These are phyloP conservation scores for Drosophila tsacasi DNA, from an alignment of 1,140 invertebrate species.

Conservation along the genomic window DNA sequence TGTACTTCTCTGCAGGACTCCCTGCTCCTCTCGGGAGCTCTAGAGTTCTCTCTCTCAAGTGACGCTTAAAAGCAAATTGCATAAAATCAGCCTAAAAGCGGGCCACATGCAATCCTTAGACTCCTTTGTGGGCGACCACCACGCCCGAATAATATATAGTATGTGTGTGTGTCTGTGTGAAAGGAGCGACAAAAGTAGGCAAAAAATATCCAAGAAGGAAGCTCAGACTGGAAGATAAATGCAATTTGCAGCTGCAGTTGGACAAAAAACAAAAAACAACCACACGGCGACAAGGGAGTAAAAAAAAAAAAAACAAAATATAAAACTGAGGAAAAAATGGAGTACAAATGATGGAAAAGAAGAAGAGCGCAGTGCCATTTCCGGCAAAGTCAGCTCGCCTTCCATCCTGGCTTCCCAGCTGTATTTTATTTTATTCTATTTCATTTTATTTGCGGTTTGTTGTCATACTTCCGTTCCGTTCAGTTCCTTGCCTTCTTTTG, in stretches of 20 bases:
- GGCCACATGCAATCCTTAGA: slow-evolving; percentile 42
- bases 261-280: slow-evolving; percentile 10
- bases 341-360: slow-evolving; percentile 42
- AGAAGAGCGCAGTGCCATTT: slow-evolving; percentile 60
- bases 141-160: not conserved
- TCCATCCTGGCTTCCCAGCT: slow-evolving; percentile 1
- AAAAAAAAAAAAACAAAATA: too few relatives aligned
- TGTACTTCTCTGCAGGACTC: not conserved
- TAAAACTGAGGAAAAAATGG: slow-evolving; percentile 12
- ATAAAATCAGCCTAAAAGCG: slow-evolving; percentile 65
- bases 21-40: not conserved
- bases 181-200: slow-evolving; percentile 42
- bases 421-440: not conserved
- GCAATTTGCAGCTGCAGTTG: slow-evolving; percentile 67
- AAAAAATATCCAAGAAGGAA: slow-evolving; percentile 51
- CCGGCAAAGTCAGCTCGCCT: slow-evolving; percentile 54
- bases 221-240: slow-evolving; percentile 75
- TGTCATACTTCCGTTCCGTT: slow-evolving; percentile 27
- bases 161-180: slow-evolving; percentile 13
- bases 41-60: not conserved
- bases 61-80: slow-evolving; percentile 45
- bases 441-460: slow-evolving; percentile 35
- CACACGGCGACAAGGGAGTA: too few relatives aligned
- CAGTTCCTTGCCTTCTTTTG: slow-evolving; percentile 25
- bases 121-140: slow-evolving; percentile 10